These are phyloP conservation scores for Julus scandinavius DNA, from an alignment of 2,888 invertebrate genomes.

Conservation along the genomic window DNA sequence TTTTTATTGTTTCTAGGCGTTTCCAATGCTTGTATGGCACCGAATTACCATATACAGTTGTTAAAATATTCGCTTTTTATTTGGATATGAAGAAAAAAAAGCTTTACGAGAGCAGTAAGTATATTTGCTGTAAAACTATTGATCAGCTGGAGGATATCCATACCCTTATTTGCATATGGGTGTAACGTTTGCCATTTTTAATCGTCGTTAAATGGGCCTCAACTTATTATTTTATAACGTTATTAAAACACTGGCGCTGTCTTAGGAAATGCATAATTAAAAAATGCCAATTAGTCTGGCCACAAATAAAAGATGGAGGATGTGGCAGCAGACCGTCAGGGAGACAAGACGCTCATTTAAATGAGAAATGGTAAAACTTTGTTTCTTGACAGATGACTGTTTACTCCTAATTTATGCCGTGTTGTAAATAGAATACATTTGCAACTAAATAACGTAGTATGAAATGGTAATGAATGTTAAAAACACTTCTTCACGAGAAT, in stretches of 20 bases:
- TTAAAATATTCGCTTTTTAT: neutral
- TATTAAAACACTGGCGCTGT: constrained; percentile 13
- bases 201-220: neutral
- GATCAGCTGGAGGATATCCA: neutral
- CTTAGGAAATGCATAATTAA: constrained; percentile 14
- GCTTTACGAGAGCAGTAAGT: neutral
- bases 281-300: neutral
- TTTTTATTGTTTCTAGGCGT: too few relatives aligned
- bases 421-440: neutral
- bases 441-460: neutral
- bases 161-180: neutral
- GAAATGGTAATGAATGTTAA: neutral
- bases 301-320: constrained; percentile 10
- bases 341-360: constrained; percentile 17
- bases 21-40: neutral
- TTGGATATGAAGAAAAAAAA: neutral
- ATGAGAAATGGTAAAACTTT: constrained; percentile 5
- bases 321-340: constrained; percentile 35
- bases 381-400: neutral
- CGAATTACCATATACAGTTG: neutral
- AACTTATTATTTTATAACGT: constrained; percentile 13
- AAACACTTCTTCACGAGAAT: neutral
- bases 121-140: neutral
- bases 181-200: neutral
- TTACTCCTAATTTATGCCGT: neutral